Evolutionary conservation across 2,797 vertebrate species (phyloP).

Genomic region (Manis pentadactyla): DNA sequence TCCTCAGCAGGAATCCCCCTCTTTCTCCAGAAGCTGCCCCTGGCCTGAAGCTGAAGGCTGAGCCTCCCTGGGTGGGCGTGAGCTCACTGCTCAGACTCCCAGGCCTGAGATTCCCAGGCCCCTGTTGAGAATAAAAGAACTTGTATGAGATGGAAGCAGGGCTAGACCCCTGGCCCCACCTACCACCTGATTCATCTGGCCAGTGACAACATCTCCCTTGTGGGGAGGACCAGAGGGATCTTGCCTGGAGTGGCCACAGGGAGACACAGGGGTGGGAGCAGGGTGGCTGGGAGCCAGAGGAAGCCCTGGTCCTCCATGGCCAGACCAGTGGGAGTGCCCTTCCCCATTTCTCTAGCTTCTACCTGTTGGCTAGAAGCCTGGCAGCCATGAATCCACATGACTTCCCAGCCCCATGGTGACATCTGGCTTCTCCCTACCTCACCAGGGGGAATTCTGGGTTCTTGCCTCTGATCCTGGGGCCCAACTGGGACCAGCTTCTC

Average conservation of each 20-base stretch:
- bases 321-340: not conserved
- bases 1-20: not conserved
- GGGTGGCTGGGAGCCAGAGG: not conserved
- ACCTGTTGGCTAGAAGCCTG: not conserved
- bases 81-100: not conserved
- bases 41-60: not conserved
- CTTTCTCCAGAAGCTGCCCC: not conserved
- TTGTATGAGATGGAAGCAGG: not conserved
- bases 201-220: not conserved
- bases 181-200: not conserved
- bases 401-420: not conserved
- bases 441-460: not conserved
- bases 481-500: not conserved
- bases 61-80: not conserved
- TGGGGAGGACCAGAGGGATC: not conserved
- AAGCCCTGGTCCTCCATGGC: not conserved
- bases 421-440: not conserved
- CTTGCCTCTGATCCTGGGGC: not conserved
- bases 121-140: not conserved
- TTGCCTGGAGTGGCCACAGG: not conserved
- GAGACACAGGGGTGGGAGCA: too few species aligned
- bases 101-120: not conserved
- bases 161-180: not conserved
- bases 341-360: not conserved
- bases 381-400: not conserved